These are phyloP conservation scores for Leptogaster cylindrica DNA, from an alignment of 2,888 invertebrate genomes.

Conservation along the genomic window DNA sequence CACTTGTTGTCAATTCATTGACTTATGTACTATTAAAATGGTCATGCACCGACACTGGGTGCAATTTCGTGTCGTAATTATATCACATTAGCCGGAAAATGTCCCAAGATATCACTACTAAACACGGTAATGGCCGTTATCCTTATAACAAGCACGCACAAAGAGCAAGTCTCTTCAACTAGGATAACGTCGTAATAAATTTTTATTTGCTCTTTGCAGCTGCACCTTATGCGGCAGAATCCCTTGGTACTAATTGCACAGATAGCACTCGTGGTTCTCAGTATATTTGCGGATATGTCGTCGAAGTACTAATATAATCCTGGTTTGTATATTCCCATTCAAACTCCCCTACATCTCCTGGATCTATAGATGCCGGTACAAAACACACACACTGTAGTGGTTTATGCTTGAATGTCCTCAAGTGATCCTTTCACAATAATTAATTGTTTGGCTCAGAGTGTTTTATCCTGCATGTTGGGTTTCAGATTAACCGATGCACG, in stretches of 20 bases:
- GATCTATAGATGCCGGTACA: not conserved
- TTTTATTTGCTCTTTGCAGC: conserved; percentile 31
- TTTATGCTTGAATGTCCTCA: not conserved
- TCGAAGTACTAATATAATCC: conserved; percentile 9
- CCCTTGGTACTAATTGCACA: conserved; percentile 16
- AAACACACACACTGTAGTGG: not conserved
- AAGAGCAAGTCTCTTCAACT: not conserved
- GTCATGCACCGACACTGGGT: not conserved
- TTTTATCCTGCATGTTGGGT: not conserved
- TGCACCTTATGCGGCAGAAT: too few relatives aligned
- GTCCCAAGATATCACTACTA: conserved; percentile 2
- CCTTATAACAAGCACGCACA: not conserved
- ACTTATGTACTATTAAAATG: conserved; percentile 8
- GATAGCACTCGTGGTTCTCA: conserved; percentile 27
- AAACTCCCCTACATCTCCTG: conserved; percentile 13
- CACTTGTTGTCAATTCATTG: conserved; percentile 22
- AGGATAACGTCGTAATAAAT: conserved; percentile 12
- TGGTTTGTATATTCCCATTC: not conserved
- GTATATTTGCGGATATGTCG: conserved; percentile 19
- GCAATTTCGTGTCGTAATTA: conserved; percentile 27
- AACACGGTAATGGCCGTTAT: not conserved
- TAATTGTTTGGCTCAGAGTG: conserved; percentile 1
- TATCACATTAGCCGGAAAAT: conserved; percentile 15
- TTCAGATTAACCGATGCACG: too few relatives aligned
- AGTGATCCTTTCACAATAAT: conserved; percentile 19